Evolutionary conservation across 1,140 invertebrate species (phyloP).

Genomic region (Drosophila tsacasi): DNA sequence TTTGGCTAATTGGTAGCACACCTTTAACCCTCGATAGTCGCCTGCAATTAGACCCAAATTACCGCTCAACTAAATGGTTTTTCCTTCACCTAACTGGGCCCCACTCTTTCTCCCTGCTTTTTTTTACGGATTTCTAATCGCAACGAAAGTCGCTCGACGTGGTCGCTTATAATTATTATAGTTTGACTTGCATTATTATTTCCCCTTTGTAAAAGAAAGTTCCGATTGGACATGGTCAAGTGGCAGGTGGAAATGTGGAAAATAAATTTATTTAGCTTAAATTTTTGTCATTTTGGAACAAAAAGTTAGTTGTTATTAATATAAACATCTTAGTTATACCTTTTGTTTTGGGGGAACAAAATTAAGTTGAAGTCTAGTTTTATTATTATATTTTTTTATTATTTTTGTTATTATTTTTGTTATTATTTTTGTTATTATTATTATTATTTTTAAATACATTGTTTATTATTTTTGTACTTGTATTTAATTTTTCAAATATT

Average conservation of each 20-base stretch:
- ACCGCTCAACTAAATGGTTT: slow-evolving; percentile 37
- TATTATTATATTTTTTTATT: too few relatives aligned
- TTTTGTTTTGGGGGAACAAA: too few relatives aligned
- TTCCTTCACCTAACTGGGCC: slow-evolving; percentile 24
- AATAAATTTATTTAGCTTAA: not conserved
- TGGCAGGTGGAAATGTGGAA: not conserved
- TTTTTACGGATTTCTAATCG: slow-evolving; percentile 59
- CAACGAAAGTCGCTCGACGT: slow-evolving; percentile 58
- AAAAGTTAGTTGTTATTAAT: not conserved
- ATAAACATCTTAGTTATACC: not conserved
- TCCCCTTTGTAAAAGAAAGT: slow-evolving; percentile 23
- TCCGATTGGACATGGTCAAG: slow-evolving; percentile 12
- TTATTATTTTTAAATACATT: too few relatives aligned
- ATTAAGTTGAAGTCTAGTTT: too few relatives aligned
- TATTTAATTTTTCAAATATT: not conserved
- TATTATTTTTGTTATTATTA: too few relatives aligned
- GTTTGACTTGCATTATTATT: slow-evolving; percentile 24
- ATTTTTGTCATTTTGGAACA: not conserved
- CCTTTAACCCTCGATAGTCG: slow-evolving; percentile 61
- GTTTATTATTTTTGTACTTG: not conserved
- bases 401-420: too few relatives aligned
- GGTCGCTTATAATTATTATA: slow-evolving; percentile 58
- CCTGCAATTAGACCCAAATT: slow-evolving; percentile 65
- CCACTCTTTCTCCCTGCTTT: slow-evolving; percentile 43
- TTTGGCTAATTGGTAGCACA: slow-evolving; percentile 64